Base-by-base conservation (phyloP, 2,888 invertebrate genomes). In the Bursaphelenchus okinawaensis region DNA sequence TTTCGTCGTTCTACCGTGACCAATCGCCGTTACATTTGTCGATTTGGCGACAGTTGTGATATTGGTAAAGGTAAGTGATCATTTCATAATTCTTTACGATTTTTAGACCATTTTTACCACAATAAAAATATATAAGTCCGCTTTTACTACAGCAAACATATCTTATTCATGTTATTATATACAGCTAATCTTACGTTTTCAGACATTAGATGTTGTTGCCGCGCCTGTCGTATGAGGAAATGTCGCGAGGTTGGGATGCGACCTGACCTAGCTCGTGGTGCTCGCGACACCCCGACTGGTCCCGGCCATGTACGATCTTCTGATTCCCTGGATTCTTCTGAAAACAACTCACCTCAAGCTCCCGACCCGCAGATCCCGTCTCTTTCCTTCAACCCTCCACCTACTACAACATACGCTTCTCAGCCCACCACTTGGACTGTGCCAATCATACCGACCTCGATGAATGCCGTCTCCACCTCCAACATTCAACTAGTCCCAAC, bases 121-220 rank as follows among this genome's bases (percentile, higher is more conserved):
- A 40, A n/a, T n/a, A n/a, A n/a, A n/a, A n/a, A n/a, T n/a, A n/a
- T n/a, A n/a, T n/a, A n/a, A n/a, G n/a, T n/a, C n/a, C n/a, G n/a
- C n/a, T n/a, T n/a, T n/a, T n/a, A n/a, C n/a, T n/a, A n/a, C n/a
- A n/a, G n/a, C n/a, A n/a, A n/a, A n/a, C n/a, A n/a, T n/a, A n/a
- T n/a, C n/a, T n/a, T n/a, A n/a, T n/a, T n/a, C n/a, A n/a, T 16
- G 29, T 31, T 19, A 7, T n/a, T 56, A 31, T 56, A 52, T 7
- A 16, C 23, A 9, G 7, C 40, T 31, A 23, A 57, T n/a, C 8
- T 8, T 7, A 16, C 23, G 19, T n/a, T 65, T 71, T 65, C 56
- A 70, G 73, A 74, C 50, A 61, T 71, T 19, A 65, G 71, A n/a
- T 71, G 71, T 54, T 63, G 70, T 28, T 71, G 71, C 27, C 68